These are phyloP conservation scores for Brachyalestes nurse DNA, from an alignment of 2,797 vertebrate species.

Conservation along the genomic window DNA sequence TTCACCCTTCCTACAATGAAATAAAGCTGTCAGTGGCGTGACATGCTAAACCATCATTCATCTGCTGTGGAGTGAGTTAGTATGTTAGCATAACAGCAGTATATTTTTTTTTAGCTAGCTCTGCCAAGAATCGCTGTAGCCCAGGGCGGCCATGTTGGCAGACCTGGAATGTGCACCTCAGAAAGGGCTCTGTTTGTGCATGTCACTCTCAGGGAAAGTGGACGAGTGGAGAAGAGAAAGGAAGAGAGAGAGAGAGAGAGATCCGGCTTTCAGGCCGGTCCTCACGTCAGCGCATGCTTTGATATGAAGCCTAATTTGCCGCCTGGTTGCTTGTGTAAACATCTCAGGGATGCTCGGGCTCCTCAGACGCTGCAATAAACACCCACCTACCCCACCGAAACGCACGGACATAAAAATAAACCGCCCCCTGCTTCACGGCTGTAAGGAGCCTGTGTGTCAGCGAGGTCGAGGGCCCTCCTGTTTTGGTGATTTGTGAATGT, in stretches of 20 bases:
- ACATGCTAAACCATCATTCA: conserved; percentile 43
- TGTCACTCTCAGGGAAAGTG: conserved; percentile 75
- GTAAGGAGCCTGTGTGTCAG: conserved; percentile 53
- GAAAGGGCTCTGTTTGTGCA: conserved; percentile 73
- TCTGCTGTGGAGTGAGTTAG: conserved; percentile 11
- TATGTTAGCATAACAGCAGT: conserved; percentile 22
- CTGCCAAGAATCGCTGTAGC: conserved; percentile 22
- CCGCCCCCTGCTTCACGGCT: conserved; percentile 50
- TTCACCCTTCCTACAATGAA: conserved; percentile 9
- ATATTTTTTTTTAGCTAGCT: conserved; percentile 17
- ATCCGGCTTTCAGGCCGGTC: conserved; percentile 62
- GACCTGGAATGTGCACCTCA: conserved; percentile 53
- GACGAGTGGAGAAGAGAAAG: conserved; percentile 47
- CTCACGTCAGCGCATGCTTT: conserved; percentile 71
- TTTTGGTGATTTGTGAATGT: conserved; percentile 46
- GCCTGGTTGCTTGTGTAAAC: conserved; percentile 79
- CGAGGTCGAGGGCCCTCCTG: conserved; percentile 45
- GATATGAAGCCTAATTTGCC: conserved; percentile 75
- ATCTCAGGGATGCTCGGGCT: conserved; percentile 71
- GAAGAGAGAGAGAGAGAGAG: no score
- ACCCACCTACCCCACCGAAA: conserved; percentile 50
- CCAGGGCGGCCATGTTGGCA: conserved; percentile 52
- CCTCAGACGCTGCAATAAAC: conserved; percentile 73
- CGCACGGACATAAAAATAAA: conserved; percentile 66
- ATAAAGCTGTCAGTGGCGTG: conserved; percentile 33